Percentiles rank a stretch among this genome's conserved stretches.
Conservation (phyloP, 2,797 vertebrate species). For the Pagetopsis macropterus region DNA sequence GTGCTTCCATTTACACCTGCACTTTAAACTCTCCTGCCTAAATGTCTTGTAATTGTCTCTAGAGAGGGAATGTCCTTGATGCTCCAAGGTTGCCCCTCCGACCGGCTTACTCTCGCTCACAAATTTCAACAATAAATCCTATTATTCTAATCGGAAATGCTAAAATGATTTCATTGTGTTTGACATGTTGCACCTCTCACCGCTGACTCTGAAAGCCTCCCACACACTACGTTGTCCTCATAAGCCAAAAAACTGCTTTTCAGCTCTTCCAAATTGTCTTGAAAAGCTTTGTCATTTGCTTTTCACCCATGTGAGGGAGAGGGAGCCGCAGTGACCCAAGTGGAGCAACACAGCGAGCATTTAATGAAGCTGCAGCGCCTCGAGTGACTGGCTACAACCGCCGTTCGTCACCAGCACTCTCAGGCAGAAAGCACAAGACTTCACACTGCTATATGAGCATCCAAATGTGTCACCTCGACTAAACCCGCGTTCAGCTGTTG, state of each 20-base stretch:
- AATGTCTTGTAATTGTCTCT: slow-evolving; percentile 51
- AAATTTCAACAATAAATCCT: slow-evolving; percentile 64
- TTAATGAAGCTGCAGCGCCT: slow-evolving; percentile 70
- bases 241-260: slow-evolving; percentile 34
- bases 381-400: slow-evolving; percentile 49
- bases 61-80: slow-evolving; percentile 54
- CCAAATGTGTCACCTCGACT: slow-evolving; percentile 32
- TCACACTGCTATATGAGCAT: slow-evolving; percentile 39
- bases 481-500: slow-evolving; percentile 28
- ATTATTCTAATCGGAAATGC: slow-evolving; percentile 50
- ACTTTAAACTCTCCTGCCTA: slow-evolving; percentile 36
- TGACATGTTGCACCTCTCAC: slow-evolving; percentile 29
- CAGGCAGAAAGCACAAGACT: slow-evolving; percentile 44
- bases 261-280: slow-evolving; percentile 36
- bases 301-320: slow-evolving; percentile 36
- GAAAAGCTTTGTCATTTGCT: slow-evolving; percentile 59
- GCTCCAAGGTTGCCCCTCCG: slow-evolving; percentile 51
- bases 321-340: slow-evolving; percentile 45
- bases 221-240: slow-evolving; percentile 5
- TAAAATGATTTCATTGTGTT: slow-evolving; percentile 60
- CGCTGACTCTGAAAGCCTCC: slow-evolving; percentile 1
- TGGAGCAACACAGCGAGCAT: slow-evolving; percentile 46
- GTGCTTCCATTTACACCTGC: slow-evolving; percentile 31
- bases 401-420: slow-evolving; percentile 51
- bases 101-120: slow-evolving; percentile 36